Conservation (phyloP, 2,113 vertebrate species). For the Cyphomyrus discorhynchus region DNA sequence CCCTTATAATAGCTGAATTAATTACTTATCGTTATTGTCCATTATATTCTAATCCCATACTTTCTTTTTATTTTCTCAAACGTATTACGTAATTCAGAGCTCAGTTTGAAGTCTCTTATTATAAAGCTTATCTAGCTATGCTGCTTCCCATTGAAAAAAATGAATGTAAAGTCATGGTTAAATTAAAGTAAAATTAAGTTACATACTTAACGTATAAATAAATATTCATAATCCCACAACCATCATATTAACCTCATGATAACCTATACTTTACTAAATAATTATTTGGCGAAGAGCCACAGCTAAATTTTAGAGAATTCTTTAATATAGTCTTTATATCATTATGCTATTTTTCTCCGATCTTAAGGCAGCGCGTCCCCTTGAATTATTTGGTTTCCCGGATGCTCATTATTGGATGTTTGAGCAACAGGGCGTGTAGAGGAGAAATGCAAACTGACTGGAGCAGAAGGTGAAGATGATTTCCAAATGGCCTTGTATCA, state of each 20-base stretch:
- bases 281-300: not conserved
- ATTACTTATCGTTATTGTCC: not conserved
- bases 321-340: not conserved
- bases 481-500: not conserved
- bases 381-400: not conserved
- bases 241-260: not conserved
- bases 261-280: not conserved
- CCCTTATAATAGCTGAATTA: not conserved
- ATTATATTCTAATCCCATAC: not conserved
- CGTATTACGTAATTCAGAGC: conserved; percentile 2
- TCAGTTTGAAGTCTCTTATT: conserved; percentile 3
- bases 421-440: not conserved
- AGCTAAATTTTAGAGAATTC: not conserved
- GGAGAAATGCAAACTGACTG: not conserved
- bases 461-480: not conserved
- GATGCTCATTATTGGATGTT: not conserved
- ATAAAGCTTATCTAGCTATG: conserved; percentile 6
- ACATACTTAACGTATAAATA: conserved; percentile 2
- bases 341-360: not conserved
- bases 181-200: conserved; percentile 9
- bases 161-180: conserved; percentile 3
- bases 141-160: not conserved
- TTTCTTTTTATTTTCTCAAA: not conserved
- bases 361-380: not conserved
- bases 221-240: not conserved